phyloP scores from a whole-genome alignment of 1,140 invertebrate species.

The Drosophila obscura region DNA sequence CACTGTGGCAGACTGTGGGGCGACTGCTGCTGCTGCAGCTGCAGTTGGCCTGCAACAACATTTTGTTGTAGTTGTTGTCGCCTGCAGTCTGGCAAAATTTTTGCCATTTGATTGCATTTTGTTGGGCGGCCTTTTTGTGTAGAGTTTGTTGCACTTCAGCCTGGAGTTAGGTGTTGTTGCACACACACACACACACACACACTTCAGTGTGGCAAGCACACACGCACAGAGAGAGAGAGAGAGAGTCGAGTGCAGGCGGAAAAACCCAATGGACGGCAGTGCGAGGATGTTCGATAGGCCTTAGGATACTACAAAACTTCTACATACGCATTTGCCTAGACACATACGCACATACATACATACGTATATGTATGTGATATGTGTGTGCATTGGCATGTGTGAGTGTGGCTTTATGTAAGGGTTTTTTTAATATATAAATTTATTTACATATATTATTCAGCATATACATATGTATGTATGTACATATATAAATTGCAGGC shows the following conservation, averaged over 20 bases:
- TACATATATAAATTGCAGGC: constrained; percentile 37
- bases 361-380: constrained; percentile 1
- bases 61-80: constrained; percentile 39
- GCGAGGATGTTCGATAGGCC: constrained; percentile 36
- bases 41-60: constrained; percentile 58
- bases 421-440: constrained; percentile 48
- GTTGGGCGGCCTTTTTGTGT: constrained; percentile 62
- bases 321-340: constrained; percentile 49
- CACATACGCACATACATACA: constrained; percentile 7
- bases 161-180: constrained; percentile 68
- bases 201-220: constrained; percentile 66
- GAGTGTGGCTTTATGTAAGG: constrained; percentile 39
- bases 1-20: constrained; percentile 33
- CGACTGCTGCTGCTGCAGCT: constrained; percentile 52
- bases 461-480: constrained; percentile 35
- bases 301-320: constrained; percentile 66
- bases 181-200: constrained; percentile 7
- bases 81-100: constrained; percentile 75
- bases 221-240: constrained; percentile 4
- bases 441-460: constrained; percentile 47
- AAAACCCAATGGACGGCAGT: not conserved
- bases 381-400: constrained; percentile 9
- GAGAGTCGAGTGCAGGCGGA: not conserved
- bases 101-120: constrained; percentile 81
- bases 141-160: constrained; percentile 77